phyloP scores from a whole-genome alignment of 2,888 invertebrate species.

The Clistopyga incitator region DNA sequence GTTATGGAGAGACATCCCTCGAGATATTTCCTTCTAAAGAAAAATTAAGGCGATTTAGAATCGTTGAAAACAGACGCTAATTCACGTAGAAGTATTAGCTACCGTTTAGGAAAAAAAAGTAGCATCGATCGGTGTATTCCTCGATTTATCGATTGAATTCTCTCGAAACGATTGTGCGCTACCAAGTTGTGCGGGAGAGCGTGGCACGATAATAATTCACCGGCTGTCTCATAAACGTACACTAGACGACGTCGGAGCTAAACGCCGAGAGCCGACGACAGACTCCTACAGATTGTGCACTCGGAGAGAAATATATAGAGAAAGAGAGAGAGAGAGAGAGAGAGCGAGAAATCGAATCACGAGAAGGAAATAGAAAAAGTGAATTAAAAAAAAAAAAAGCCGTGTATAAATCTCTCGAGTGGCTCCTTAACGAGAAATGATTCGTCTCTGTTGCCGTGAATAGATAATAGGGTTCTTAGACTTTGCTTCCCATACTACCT shows the following conservation, averaged over 20 bases:
- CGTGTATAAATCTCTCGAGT: slow-evolving; percentile 30
- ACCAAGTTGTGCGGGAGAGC: neutral
- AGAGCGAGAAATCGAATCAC: slow-evolving; percentile 5
- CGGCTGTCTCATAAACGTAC: slow-evolving; percentile 63
- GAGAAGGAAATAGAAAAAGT: slow-evolving; percentile 32
- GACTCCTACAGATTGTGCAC: neutral
- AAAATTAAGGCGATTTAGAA: neutral
- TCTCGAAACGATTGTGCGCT: slow-evolving; percentile 30
- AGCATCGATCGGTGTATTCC: slow-evolving; percentile 7
- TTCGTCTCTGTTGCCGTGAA: slow-evolving; percentile 48
- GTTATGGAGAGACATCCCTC: neutral
- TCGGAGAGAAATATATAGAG: slow-evolving; percentile 28
- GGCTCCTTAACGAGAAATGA: slow-evolving; percentile 58
- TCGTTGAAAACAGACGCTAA: neutral
- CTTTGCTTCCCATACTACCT: slow-evolving; percentile 1
- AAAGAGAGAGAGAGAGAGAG: no score
- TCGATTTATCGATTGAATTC: slow-evolving; percentile 35
- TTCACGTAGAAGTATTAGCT: neutral
- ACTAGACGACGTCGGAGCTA: slow-evolving; percentile 31
- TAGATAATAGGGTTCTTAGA: slow-evolving; percentile 50
- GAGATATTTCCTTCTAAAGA: neutral
- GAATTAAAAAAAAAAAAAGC: slow-evolving; percentile 20
- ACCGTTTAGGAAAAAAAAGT: neutral
- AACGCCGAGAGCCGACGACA: slow-evolving; percentile 27
- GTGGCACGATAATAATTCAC: slow-evolving; percentile 52